Percentiles rank a stretch among this genome's conserved stretches.
Evolutionary conservation across 2,113 vertebrate genomes (phyloP).

Genomic region (Symphodus melops): DNA sequence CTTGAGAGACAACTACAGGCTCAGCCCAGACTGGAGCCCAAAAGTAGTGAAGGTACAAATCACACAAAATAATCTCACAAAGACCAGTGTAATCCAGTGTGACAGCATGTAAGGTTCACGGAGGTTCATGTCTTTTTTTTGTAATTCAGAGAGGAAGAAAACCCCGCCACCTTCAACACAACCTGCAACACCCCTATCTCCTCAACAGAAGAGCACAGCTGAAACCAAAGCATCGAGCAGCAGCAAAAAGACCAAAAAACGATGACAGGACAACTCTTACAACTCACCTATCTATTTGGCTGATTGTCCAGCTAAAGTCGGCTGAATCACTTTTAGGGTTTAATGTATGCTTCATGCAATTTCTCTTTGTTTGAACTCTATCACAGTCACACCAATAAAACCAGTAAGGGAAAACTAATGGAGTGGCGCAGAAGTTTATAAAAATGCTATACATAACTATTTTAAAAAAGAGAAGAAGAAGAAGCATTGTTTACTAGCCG

Average conservation of each 20-base stretch:
- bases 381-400: background rate
- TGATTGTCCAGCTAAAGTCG: background rate
- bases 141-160: constrained; percentile 62
- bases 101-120: background rate
- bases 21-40: constrained; percentile 42
- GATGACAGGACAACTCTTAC: constrained; percentile 21
- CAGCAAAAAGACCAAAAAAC: constrained; percentile 70
- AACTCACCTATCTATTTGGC: background rate
- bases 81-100: background rate
- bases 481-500: background rate
- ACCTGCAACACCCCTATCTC: background rate
- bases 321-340: background rate
- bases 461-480: too few relatives aligned
- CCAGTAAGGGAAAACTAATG: background rate
- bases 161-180: constrained; percentile 1
- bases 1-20: constrained; percentile 79
- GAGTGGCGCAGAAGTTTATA: background rate
- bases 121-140: constrained; percentile 8
- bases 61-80: background rate
- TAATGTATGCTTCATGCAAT: background rate
- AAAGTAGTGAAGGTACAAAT: constrained; percentile 32
- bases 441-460: too few relatives aligned
- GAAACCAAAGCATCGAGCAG: constrained; percentile 58
- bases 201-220: constrained; percentile 42
- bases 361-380: background rate